A percentile compares a stretch with the other conserved stretches of the same genome.
Conservation (phyloP, 2,113 vertebrate genomes). For the Hippopotamus amphibius region DNA sequence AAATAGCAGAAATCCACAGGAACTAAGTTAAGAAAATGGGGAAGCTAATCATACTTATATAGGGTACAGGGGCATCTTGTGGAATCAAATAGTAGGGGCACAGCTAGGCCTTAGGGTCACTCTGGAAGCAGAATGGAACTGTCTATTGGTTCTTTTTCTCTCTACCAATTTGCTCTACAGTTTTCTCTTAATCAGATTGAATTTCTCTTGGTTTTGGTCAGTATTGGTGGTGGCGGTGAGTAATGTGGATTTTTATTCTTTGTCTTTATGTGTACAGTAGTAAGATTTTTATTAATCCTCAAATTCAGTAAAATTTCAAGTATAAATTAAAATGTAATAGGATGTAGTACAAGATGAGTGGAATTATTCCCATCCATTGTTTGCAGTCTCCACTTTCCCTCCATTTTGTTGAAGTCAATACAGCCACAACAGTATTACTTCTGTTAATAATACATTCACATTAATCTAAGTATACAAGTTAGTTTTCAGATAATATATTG, state of each 20-base stretch:
- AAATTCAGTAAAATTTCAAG: not conserved
- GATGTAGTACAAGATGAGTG: not conserved
- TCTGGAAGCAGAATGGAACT: not conserved
- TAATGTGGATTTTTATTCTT: not conserved
- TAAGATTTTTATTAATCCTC: not conserved
- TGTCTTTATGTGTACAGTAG: not conserved
- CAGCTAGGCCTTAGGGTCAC: not conserved
- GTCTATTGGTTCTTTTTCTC: not conserved
- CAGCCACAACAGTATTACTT: not conserved
- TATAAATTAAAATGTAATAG: not conserved
- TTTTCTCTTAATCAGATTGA: not conserved
- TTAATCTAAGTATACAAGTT: not conserved
- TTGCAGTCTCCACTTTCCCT: not conserved
- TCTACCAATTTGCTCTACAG: not conserved
- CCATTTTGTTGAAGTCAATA: not conserved
- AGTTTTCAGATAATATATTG: not conserved
- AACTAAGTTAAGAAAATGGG: not conserved
- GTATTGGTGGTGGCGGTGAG: not conserved
- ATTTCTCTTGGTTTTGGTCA: not conserved
- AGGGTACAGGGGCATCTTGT: not conserved
- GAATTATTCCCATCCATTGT: not conserved
- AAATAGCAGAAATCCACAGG: not conserved
- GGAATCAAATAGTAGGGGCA: not conserved
- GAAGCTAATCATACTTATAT: not conserved
- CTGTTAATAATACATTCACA: not conserved